A percentile compares a stretch with the other conserved stretches of the same genome.
These are phyloP conservation scores for Mermis nigrescens DNA, from an alignment of 2,888 invertebrate species.

Conservation along the genomic window DNA sequence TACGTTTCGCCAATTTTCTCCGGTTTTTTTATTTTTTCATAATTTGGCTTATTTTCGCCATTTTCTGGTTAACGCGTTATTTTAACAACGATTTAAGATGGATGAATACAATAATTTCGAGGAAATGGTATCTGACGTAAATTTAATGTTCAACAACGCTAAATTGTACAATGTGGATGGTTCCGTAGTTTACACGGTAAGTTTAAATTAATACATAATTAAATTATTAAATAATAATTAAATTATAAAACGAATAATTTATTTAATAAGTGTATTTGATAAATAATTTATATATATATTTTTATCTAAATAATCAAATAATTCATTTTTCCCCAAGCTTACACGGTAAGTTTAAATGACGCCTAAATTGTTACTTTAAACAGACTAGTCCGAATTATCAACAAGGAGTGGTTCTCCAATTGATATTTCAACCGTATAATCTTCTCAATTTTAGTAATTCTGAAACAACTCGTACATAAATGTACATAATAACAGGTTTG, in stretches of 20 bases:
- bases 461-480: no score
- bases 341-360: no score
- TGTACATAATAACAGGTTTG: no score
- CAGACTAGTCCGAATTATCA: no score
- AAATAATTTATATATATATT: conserved; percentile 11
- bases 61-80: conserved; percentile 3
- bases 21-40: no score
- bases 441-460: no score
- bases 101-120: conserved; percentile 45
- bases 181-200: conserved; percentile 58
- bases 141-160: conserved; percentile 90
- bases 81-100: conserved; percentile 12
- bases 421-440: no score
- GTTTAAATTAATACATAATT: conserved; percentile 10
- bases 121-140: conserved; percentile 77
- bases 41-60: no score
- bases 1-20: no score
- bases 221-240: conserved; percentile 9
- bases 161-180: conserved; percentile 64
- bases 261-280: conserved; percentile 8
- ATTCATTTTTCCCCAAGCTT: conserved; percentile 5
- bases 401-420: no score
- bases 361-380: no score
- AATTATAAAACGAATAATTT: no score
- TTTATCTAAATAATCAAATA: conserved; percentile 5